Evolutionary conservation across 2,888 invertebrate genomes (phyloP), one percentile per base, ranked within the genome.

Genomic region (Athalia cordata): DNA sequence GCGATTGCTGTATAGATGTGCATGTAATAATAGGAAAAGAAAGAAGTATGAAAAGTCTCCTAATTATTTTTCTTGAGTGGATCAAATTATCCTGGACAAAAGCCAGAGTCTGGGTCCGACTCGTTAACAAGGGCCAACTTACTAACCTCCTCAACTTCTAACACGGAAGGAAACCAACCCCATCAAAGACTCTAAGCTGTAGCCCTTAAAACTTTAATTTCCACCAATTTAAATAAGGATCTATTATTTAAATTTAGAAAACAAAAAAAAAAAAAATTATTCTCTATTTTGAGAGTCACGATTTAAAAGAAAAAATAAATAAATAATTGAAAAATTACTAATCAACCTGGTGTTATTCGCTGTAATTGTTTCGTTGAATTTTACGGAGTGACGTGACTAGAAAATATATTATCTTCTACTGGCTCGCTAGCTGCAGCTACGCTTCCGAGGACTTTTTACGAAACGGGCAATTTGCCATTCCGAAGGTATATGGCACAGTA

Each of bases 391-490:
- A 29, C 29, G 29, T 29, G 29, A 29, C 29, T 29, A 29, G 29
- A 29, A 29, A 29, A 29, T 29, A 29, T 29, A 29, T 29, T 29
- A 29, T 29, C 29, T 29, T 29, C 29, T 29, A 29, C 29, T 29
- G 29, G 29, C 29, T 29, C 29, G 29, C 29, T 29, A 29, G 29
- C 29, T 29, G 29, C 29, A 29, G 29, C 29, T 29, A 29, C 29
- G 29, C n/a, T 29, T 55, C 70, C 50, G n/a, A 4, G 55, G 70
- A 55, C 55, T 70, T 57, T 70, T 52, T 70, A 70, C 45, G 29
- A 29, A 55, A 13, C 55, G 49, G 68, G 70, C 70, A 70, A 70
- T 70, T 70, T 70, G 70, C 70, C 52, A 70, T 70, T 70, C 45
- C 55, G n/a, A 70, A 55, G 55, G 70, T 70, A 70, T 29, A 70